Percentiles rank a stretch among this genome's conserved stretches.
Conservation (phyloP, 1,140 invertebrate species). For the Tetragonula clypearis region DNA sequence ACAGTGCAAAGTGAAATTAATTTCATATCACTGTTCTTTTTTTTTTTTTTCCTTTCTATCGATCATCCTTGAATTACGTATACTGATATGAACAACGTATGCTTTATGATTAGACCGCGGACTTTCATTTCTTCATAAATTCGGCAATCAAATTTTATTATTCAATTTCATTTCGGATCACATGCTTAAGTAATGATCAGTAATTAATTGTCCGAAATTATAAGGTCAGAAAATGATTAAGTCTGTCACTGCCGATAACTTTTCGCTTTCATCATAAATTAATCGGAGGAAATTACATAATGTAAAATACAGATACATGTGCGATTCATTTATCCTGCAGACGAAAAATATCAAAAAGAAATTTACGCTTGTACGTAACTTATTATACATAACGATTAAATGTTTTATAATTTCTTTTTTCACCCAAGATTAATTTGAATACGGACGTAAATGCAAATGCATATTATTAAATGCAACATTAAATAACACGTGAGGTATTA, state of each 20-base stretch:
- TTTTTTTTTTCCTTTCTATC: neutral
- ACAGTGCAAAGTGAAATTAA: neutral
- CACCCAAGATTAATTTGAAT: no score
- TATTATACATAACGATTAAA: no score
- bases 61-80: neutral
- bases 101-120: no score
- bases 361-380: no score
- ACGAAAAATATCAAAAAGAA: neutral
- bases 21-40: neutral
- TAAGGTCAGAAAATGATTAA: neutral
- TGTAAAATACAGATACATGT: neutral
- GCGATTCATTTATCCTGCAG: neutral
- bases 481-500: no score
- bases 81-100: no score
- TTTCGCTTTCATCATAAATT: neutral
- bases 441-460: no score
- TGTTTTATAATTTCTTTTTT: no score
- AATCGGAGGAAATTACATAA: neutral
- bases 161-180: neutral
- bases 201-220: neutral
- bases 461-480: no score
- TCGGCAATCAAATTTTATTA: neutral
- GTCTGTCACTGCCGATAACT: neutral
- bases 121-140: neutral
- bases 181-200: neutral